A percentile compares a stretch with the other conserved stretches of the same genome.
phyloP scores from a whole-genome alignment of 2,888 invertebrate species.

The Scelioninae gen. 1 region DNA sequence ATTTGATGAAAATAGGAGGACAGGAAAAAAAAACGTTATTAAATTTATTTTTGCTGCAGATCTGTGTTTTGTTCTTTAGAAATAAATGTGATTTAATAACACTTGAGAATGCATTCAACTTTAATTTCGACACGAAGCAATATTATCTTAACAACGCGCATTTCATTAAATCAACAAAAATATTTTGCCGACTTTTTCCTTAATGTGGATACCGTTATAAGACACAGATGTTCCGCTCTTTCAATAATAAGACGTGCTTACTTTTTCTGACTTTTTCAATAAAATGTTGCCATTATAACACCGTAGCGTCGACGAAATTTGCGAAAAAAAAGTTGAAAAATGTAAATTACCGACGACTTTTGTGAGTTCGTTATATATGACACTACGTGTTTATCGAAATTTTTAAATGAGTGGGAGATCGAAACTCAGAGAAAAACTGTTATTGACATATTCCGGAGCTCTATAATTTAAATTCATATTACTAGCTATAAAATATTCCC shows the following conservation, averaged over 20 bases:
- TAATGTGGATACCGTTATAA: conserved; percentile 63
- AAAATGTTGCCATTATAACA: conserved; percentile 58
- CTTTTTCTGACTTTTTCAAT: conserved; percentile 60
- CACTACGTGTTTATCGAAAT: conserved; percentile 35
- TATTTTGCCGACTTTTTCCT: conserved; percentile 47
- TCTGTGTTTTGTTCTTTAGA: not conserved
- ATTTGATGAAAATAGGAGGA: conserved; percentile 16
- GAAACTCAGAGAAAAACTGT: conserved; percentile 14
- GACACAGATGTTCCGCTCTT: conserved; percentile 68
- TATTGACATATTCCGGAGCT: conserved; percentile 32
- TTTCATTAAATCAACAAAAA: conserved; percentile 58
- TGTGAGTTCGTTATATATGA: conserved; percentile 15
- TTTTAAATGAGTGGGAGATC: conserved; percentile 26
- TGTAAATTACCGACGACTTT: conserved; percentile 28
- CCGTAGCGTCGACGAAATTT: conserved; percentile 24
- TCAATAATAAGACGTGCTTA: conserved; percentile 67
- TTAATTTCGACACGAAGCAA: conserved; percentile 30
- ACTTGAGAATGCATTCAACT: conserved; percentile 12
- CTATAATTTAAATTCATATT: conserved; percentile 42
- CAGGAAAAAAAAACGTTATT: not conserved
- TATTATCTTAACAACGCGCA: conserved; percentile 46
- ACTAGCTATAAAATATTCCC: conserved; percentile 32
- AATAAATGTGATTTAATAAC: conserved; percentile 7
- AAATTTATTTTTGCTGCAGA: not conserved
- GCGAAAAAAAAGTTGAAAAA: conserved; percentile 12